A percentile compares a stretch with the other conserved stretches of the same genome.
Evolutionary conservation across 2,888 invertebrate species (phyloP).

Genomic region (Xestia ashworthii): DNA sequence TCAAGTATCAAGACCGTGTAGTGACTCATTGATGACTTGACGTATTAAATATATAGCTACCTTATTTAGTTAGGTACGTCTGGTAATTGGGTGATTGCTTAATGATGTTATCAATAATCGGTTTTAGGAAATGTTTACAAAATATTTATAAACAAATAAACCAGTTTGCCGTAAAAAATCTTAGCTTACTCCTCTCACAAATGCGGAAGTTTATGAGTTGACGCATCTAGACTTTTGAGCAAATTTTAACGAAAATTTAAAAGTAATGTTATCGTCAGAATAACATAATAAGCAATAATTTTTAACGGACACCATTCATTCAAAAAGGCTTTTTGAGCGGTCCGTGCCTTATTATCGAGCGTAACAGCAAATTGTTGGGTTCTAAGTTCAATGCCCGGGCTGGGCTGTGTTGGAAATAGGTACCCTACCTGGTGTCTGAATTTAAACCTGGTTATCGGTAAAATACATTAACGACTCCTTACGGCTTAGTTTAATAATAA

Average conservation of each 20-base stretch:
- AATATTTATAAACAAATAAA: background rate
- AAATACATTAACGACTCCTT: too few relatives aligned
- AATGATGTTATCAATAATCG: background rate
- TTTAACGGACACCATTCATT: too few relatives aligned
- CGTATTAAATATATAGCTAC: background rate
- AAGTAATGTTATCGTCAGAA: too few relatives aligned
- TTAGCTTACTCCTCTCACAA: background rate
- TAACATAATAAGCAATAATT: too few relatives aligned
- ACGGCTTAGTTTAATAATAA: too few relatives aligned
- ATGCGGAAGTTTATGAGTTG: background rate
- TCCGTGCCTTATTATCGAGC: too few relatives aligned
- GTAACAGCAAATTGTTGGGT: too few relatives aligned
- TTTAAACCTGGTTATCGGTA: too few relatives aligned
- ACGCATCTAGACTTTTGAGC: background rate
- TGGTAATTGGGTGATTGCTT: background rate
- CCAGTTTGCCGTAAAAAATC: background rate
- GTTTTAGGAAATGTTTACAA: background rate
- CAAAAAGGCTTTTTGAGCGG: background rate
- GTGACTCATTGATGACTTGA: conserved; percentile 28
- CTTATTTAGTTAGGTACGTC: background rate
- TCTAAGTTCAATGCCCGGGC: background rate
- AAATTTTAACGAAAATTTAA: background rate
- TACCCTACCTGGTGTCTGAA: too few relatives aligned
- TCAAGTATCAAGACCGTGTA: background rate
- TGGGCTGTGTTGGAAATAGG: background rate